phyloP scores from a whole-genome alignment of 2,888 invertebrate species.

The Lithophane semibrunnea region DNA sequence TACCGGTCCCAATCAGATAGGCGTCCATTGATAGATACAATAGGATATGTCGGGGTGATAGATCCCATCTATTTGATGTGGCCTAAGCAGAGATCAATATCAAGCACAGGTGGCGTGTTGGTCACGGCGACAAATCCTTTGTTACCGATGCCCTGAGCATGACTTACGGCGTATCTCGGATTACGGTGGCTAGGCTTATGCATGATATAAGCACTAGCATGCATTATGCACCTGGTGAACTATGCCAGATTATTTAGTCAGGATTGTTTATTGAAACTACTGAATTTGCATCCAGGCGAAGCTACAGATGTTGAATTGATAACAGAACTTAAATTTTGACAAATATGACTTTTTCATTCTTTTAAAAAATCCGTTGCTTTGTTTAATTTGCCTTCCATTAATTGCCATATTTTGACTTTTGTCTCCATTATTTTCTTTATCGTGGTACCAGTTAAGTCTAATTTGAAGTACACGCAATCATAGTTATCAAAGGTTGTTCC shows the following conservation, averaged over 20 bases:
- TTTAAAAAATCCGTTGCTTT: background rate
- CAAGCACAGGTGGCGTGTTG: conserved; percentile 49
- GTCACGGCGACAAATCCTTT: conserved; percentile 74
- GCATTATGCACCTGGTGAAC: conserved; percentile 35
- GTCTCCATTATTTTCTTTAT: background rate
- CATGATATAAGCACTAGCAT: conserved; percentile 40
- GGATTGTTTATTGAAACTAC: background rate
- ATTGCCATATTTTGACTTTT: background rate
- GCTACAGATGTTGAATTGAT: background rate
- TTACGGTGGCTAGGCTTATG: conserved; percentile 64
- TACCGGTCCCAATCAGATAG: conserved; percentile 41
- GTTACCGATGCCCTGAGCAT: conserved; percentile 69
- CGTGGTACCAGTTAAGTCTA: accelerated
- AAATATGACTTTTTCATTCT: background rate
- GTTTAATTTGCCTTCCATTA: background rate
- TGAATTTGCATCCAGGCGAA: background rate
- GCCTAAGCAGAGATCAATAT: conserved; percentile 44
- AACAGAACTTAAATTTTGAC: background rate
- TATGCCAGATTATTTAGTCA: conserved; percentile 13
- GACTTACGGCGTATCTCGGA: conserved; percentile 72
- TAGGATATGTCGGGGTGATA: conserved; percentile 27
- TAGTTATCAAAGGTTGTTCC: background rate
- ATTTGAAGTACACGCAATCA: too few species aligned
- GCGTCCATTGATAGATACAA: conserved; percentile 42
- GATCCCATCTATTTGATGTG: conserved; percentile 34